Evolutionary conservation across 23 tunicate species (phyloP).

Genomic region (Ciona savignyi): DNA sequence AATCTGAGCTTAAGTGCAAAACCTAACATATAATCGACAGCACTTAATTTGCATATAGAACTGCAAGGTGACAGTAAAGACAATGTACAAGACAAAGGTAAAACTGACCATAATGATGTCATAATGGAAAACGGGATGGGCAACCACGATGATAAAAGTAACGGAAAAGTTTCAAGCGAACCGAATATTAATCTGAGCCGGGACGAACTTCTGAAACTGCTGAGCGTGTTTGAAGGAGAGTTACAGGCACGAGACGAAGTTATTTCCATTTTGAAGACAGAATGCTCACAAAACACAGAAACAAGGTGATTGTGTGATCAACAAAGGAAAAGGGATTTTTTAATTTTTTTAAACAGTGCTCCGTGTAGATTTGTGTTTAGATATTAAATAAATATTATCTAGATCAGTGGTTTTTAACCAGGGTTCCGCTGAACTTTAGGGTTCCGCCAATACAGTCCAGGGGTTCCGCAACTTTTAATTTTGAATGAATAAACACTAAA

Average conservation of each 20-base stretch:
- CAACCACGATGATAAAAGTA: neutral
- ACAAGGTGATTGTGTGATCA: conserved; percentile 7
- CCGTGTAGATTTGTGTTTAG: too few species aligned
- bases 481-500: too few species aligned
- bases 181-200: conserved; percentile 62
- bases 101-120: neutral
- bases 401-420: too few species aligned
- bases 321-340: neutral
- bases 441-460: too few species aligned
- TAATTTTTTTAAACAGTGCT: too few species aligned
- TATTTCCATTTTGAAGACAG: conserved; percentile 54
- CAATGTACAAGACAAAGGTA: neutral
- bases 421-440: too few species aligned
- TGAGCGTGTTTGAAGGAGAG: conserved; percentile 90
- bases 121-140: neutral
- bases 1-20: too few species aligned
- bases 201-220: conserved; percentile 59
- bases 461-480: too few species aligned
- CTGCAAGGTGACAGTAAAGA: neutral
- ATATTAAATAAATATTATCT: too few species aligned
- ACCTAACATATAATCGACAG: too few species aligned
- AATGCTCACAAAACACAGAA: conserved; percentile 44
- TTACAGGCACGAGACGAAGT: conserved; percentile 89
- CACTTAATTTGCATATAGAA: too few species aligned
- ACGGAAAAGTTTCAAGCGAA: conserved; percentile 3